These are phyloP conservation scores for Lathamus discolor DNA, from an alignment of 2,113 vertebrate genomes.

Conservation along the genomic window DNA sequence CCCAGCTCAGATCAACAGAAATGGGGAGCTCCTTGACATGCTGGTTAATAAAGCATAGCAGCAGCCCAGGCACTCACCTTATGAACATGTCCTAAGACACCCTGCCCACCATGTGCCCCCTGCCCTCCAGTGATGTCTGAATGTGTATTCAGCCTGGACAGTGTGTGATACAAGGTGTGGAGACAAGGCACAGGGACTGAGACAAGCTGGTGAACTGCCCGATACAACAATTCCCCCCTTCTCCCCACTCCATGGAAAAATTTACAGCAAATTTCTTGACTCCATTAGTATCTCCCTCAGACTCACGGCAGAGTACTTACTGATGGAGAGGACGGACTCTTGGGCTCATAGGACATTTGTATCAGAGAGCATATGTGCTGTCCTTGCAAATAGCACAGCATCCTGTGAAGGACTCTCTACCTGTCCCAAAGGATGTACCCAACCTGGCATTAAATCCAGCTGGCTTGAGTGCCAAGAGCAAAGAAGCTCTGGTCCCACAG, in stretches of 20 bases:
- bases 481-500: background rate
- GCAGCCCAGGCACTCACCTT: background rate
- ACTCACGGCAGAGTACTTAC: background rate
- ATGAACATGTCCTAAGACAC: background rate
- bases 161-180: rapidly evolving
- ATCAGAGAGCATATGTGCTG: background rate
- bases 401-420: background rate
- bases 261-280: background rate
- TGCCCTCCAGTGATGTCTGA: background rate
- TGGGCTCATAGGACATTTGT: background rate
- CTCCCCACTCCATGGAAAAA: background rate
- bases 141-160: rapidly evolving
- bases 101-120: background rate
- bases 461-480: background rate
- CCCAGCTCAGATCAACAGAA: background rate
- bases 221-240: background rate
- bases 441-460: background rate
- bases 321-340: background rate
- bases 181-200: background rate
- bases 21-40: rapidly evolving
- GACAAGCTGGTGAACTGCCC: background rate
- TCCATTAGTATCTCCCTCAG: background rate
- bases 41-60: background rate
- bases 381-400: background rate
- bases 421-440: background rate